These are phyloP conservation scores for Caranx ignobilis DNA, from an alignment of 2,113 vertebrate genomes.

Conservation along the genomic window DNA sequence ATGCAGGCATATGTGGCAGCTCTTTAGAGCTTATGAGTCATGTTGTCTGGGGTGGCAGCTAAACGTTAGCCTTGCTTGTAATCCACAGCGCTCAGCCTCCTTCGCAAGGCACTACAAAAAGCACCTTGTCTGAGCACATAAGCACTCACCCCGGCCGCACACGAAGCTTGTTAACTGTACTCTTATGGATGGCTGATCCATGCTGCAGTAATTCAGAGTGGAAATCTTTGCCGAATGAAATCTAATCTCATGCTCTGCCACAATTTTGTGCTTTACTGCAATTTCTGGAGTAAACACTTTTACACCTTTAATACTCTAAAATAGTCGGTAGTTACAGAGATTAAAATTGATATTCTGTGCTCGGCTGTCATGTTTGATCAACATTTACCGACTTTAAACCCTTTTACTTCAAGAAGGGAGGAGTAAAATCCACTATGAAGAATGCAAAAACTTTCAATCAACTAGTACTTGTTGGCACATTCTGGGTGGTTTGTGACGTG, in stretches of 20 bases:
- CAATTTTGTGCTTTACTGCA: constrained; percentile 81
- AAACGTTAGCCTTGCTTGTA: constrained; percentile 81
- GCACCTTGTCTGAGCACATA: constrained; percentile 82
- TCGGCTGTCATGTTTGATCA: constrained; percentile 30
- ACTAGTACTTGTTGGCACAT: background rate
- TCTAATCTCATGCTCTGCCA: constrained; percentile 87
- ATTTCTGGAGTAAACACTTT: constrained; percentile 68
- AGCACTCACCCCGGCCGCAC: constrained; percentile 83
- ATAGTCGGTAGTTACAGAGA: background rate
- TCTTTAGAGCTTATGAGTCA: constrained; percentile 79
- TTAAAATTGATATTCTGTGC: constrained; percentile 16
- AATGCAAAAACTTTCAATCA: constrained; percentile 11
- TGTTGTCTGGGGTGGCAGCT: constrained; percentile 68
- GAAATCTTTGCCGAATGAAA: constrained; percentile 89
- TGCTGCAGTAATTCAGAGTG: constrained; percentile 87
- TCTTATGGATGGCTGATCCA: constrained; percentile 85
- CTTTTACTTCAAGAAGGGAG: background rate
- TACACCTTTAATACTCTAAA: constrained; percentile 63
- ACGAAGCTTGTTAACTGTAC: constrained; percentile 89
- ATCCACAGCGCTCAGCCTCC: constrained; percentile 83
- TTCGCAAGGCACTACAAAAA: constrained; percentile 78
- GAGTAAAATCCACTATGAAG: background rate
- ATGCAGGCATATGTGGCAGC: constrained; percentile 69
- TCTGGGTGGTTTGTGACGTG: background rate
- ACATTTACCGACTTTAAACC: constrained; percentile 10